Evolutionary conservation across 1,140 invertebrate genomes (phyloP).

Genomic region (Phenacoccus solenopsis): DNA sequence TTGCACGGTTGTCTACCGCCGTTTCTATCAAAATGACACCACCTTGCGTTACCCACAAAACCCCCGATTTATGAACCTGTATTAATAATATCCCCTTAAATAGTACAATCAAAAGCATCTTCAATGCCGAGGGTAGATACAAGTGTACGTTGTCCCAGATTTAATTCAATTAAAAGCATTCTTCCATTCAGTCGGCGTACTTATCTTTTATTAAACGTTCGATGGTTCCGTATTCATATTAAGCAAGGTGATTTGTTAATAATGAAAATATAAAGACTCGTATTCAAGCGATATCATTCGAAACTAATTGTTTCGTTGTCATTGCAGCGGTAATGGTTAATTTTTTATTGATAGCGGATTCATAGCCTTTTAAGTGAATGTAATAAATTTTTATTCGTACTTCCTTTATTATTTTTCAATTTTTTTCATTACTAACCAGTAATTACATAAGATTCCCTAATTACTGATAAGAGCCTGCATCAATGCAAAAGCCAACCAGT

Average conservation of each 20-base stretch:
- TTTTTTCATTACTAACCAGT: too few species aligned
- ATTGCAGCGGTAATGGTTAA: too few species aligned
- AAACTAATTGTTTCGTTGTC: background rate
- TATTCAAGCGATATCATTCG: background rate
- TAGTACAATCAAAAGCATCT: slow-evolving; percentile 2
- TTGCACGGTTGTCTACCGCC: background rate
- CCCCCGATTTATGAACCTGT: slow-evolving; percentile 1
- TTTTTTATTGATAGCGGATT: too few species aligned
- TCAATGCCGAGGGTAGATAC: background rate
- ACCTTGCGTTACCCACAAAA: slow-evolving; percentile 1
- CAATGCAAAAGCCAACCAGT: too few species aligned
- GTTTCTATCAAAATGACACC: background rate
- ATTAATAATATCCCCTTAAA: background rate
- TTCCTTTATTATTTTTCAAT: too few species aligned
- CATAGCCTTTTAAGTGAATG: too few species aligned
- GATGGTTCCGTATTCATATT: background rate
- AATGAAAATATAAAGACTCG: background rate
- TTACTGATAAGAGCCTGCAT: too few species aligned
- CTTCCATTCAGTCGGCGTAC: background rate
- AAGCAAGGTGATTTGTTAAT: background rate
- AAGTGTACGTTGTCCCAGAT: slow-evolving; percentile 1
- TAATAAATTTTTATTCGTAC: too few species aligned
- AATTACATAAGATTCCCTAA: too few species aligned
- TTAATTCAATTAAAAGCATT: background rate
- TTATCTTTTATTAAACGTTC: background rate